Percentiles rank a stretch among this genome's conserved stretches.
Conservation (phyloP, 2,888 invertebrate species). For the Achlya flavicornis region DNA sequence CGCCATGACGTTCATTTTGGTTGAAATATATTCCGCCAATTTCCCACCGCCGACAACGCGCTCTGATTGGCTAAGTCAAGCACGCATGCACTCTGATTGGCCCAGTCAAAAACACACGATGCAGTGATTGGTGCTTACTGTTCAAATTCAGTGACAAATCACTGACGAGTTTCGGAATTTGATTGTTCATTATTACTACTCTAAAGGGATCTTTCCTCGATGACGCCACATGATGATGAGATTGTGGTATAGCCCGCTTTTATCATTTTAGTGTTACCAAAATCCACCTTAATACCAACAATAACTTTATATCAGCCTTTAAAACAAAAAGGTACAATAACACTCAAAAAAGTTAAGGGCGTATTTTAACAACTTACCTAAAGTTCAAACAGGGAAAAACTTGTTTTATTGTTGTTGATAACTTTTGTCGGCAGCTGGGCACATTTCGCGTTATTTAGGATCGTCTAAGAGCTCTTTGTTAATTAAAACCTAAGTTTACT, state of each 20-base stretch:
- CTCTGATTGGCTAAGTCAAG: no score
- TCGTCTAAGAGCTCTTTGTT: not conserved
- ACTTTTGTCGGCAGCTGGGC: constrained; percentile 9
- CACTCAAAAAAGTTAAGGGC: constrained; percentile 11
- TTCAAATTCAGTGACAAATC: no score
- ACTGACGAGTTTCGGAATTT: no score
- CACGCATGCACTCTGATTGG: no score
- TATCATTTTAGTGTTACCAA: not conserved
- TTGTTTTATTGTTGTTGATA: constrained; percentile 15
- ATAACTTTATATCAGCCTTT: constrained; percentile 8
- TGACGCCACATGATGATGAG: no score
- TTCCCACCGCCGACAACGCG: no score
- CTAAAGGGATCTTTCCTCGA: no score
- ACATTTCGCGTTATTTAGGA: constrained; percentile 6
- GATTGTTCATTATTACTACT: no score
- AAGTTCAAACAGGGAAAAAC: constrained; percentile 11
- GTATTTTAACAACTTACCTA: constrained; percentile 10
- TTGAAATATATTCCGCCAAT: no score
- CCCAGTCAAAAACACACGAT: no score
- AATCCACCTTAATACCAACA: not conserved
- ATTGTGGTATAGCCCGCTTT: not conserved
- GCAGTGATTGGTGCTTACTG: no score
- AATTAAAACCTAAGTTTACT: not conserved
- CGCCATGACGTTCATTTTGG: no score
- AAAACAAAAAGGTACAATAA: not conserved